Base-by-base conservation (phyloP, 2,797 vertebrate species). In the Fistularia commersonii region DNA sequence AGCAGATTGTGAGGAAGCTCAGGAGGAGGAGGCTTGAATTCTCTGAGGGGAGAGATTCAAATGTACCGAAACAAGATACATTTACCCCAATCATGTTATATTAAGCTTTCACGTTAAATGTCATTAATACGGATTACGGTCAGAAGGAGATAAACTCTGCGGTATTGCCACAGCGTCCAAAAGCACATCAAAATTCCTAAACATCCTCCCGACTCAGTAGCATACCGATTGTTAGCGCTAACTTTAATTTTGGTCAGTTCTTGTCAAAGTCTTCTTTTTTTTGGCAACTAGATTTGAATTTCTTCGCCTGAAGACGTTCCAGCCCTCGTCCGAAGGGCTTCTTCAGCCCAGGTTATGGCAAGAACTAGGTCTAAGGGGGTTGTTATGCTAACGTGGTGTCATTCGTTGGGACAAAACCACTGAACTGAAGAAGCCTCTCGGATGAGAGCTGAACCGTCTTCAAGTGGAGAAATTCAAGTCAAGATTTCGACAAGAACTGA, bases 161-260 rank as follows among this genome's bases (percentile, higher is more conserved):
- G 41, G 38, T 50, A 1, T 55, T 55, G 11, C 40, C 51, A 68
- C 51, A 57, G 38, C n/a, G 32, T 50, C 72, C 51, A 67, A 34
- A 32, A 55, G 45, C n/a, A 23, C 38, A 42, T 44, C 14, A 55
- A 59, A 64, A 47, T 49, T 31, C 10, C 35, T 4, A 34, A 6
- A 41, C 7, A 41, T 35, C 3, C n/a, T 11, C 9, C 34, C 3
- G 8, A 9, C 8, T 36, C 23, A 23, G 2, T 2, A 23, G 4
- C 23, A 23, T 23, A 23, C 23, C 4, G 23, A 23, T 23, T 23
- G 23, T 23, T 23, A 23, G 23, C 2, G 2, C 1, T 48, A 14
- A 36, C 34, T 13, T 45, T 32, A 32, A 45, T 7, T 12, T 41
- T 11, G 11, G 39, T 41, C 39, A 40, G 38, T 10, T n/a, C n/a